phyloP scores from a whole-genome alignment of 2,113 vertebrate species.

The Lepus americanus region DNA sequence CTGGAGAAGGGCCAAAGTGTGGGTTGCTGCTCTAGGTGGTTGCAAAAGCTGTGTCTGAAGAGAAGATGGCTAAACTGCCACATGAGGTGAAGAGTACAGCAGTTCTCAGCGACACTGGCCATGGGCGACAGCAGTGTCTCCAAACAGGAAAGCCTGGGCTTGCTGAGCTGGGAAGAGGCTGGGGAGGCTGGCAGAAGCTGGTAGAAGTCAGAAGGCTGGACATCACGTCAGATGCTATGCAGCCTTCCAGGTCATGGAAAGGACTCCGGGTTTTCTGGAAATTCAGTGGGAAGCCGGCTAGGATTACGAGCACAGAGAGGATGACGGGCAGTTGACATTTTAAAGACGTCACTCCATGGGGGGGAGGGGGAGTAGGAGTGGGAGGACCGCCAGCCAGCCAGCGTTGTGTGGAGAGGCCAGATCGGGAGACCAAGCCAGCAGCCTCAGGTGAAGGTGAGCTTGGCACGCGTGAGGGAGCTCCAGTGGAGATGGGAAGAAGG shows the following conservation, averaged over 20 bases:
- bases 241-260: accelerated
- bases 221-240: accelerated
- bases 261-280: neutral
- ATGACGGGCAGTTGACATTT: neutral
- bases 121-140: neutral
- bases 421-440: neutral
- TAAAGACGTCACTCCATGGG: neutral
- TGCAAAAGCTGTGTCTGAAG: neutral
- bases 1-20: neutral
- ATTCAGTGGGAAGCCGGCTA: neutral
- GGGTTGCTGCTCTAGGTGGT: neutral
- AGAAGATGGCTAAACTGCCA: neutral
- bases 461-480: neutral
- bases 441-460: neutral
- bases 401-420: neutral
- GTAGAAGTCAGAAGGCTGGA: neutral
- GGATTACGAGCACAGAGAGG: neutral
- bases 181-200: neutral
- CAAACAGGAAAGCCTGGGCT: neutral
- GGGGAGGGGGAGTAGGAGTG: neutral
- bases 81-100: neutral
- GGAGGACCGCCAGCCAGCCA: neutral
- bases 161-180: neutral
- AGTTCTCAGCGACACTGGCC: neutral
- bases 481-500: neutral